Conservation (phyloP, 2,113 vertebrate species). For the Lepus europaeus region DNA sequence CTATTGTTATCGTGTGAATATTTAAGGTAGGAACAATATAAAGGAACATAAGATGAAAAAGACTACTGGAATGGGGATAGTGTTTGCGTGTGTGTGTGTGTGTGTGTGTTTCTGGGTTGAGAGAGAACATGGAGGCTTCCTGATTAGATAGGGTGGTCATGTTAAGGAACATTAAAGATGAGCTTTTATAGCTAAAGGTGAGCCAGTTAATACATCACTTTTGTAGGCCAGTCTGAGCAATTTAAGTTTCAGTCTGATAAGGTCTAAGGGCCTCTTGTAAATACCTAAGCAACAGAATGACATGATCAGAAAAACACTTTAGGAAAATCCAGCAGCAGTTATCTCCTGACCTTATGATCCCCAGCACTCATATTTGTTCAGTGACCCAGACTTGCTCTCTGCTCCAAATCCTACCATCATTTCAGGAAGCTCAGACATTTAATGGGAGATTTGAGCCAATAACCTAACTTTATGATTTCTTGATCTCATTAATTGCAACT, state of each 20-base stretch:
- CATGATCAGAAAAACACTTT: conserved; percentile 48
- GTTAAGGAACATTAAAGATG: neutral
- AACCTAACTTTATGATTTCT: neutral
- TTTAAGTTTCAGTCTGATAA: conserved; percentile 39
- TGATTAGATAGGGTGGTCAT: neutral
- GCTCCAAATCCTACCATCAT: conserved; percentile 24
- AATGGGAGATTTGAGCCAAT: neutral
- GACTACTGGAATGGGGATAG: neutral
- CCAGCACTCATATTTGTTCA: neutral
- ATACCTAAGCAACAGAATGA: conserved; percentile 39
- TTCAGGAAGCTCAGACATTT: neutral
- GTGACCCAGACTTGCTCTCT: conserved; percentile 19
- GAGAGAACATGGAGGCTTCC: neutral
- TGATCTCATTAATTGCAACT: neutral
- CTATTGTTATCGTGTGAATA: neutral
- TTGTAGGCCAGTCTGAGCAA: neutral
- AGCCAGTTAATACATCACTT: conserved; percentile 40
- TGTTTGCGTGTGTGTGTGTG: neutral
- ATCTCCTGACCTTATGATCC: neutral
- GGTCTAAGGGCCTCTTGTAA: neutral
- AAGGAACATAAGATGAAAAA: neutral
- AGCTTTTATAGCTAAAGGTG: neutral
- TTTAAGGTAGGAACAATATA: neutral
- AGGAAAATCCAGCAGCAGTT: conserved; percentile 38
- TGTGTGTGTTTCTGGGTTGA: neutral